Evolutionary conservation across 2,797 vertebrate species (phyloP).

Genomic region (Allobates femoralis): DNA sequence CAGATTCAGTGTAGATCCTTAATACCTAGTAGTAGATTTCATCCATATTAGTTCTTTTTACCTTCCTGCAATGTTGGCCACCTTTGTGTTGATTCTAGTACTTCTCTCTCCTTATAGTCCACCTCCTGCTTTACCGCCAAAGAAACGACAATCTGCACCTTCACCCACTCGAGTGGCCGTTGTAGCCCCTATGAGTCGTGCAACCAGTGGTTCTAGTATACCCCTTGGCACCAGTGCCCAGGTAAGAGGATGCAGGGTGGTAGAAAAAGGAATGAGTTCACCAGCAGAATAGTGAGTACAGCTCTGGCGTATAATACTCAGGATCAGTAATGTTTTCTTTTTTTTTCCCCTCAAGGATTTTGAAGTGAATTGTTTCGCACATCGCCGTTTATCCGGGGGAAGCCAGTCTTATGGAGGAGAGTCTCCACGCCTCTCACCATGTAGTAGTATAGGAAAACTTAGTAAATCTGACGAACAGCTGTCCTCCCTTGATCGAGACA

Average conservation of each 20-base stretch:
- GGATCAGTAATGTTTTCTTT: too few species aligned
- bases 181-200: slow-evolving; percentile 95
- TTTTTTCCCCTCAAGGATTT: slow-evolving; percentile 79
- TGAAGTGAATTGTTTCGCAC: slow-evolving; percentile 88
- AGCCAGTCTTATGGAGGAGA: slow-evolving; percentile 95
- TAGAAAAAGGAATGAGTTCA: neutral
- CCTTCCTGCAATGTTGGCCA: neutral
- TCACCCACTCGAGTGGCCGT: slow-evolving; percentile 96
- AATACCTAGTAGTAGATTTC: too few species aligned
- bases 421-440: slow-evolving; percentile 92
- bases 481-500: slow-evolving; percentile 94
- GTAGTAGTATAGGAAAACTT: slow-evolving; percentile 95
- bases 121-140: slow-evolving; percentile 92
- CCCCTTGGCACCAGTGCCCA: slow-evolving; percentile 91
- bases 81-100: slow-evolving; percentile 25
- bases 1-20: too few species aligned
- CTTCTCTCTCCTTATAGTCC: slow-evolving; percentile 75
- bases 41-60: neutral
- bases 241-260: slow-evolving; percentile 72
- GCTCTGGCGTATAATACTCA: neutral
- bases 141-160: slow-evolving; percentile 93
- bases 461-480: slow-evolving; percentile 98
- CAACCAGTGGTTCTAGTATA: slow-evolving; percentile 88
- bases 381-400: slow-evolving; percentile 91
- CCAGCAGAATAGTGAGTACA: neutral